Percentiles rank a stretch among this genome's conserved stretches.
phyloP scores from a whole-genome alignment of 2,797 vertebrate species.

The Anas flavirostris region DNA sequence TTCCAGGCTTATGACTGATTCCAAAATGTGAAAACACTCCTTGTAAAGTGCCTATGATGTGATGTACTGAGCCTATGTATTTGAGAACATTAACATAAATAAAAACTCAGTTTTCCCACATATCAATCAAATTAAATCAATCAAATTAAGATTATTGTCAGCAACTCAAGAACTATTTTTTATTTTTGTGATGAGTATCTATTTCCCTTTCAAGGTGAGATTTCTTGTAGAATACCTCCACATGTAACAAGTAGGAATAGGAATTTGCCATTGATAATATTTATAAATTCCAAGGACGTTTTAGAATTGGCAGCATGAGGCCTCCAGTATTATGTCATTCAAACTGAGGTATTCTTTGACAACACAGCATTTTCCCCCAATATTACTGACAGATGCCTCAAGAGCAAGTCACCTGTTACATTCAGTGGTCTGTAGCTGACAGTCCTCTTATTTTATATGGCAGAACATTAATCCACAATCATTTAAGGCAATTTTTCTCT shows the following conservation, averaged over 20 bases:
- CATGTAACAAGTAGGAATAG: neutral
- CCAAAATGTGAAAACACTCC: neutral
- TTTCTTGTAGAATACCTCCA: neutral
- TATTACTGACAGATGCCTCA: slow-evolving; percentile 7
- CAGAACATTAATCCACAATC: neutral
- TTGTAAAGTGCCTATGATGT: neutral
- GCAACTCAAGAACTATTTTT: neutral
- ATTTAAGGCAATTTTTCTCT: neutral
- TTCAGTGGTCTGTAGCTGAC: neutral
- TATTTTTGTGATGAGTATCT: neutral
- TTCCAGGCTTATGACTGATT: neutral
- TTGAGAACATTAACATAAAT: neutral
- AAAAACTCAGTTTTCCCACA: neutral
- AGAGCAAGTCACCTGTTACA: slow-evolving; percentile 5
- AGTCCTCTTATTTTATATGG: neutral
- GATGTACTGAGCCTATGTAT: fast-evolving
- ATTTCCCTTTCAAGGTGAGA: neutral
- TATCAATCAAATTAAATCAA: neutral
- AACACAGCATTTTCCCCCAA: neutral
- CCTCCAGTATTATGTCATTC: neutral
- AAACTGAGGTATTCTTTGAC: neutral
- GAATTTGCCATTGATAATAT: neutral
- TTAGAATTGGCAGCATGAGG: neutral
- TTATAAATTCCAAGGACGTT: slow-evolving; percentile 21
- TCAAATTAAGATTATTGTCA: neutral